Conservation (phyloP, 92 coral and sea anemone genomes). For the Porites rus region DNA sequence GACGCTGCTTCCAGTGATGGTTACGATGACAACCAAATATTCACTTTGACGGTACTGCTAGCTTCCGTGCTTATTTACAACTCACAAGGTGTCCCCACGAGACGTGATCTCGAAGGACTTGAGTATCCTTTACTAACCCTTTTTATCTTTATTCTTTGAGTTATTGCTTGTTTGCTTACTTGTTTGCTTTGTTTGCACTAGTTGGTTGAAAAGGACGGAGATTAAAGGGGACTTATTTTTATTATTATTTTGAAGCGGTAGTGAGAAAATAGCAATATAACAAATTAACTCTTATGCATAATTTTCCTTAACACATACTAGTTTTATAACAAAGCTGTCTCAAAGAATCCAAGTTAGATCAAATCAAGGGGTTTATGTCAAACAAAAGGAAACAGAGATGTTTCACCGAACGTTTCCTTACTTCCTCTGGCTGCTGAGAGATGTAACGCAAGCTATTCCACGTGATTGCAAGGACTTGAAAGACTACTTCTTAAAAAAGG, state of each 20-base stretch:
- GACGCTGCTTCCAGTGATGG: constrained; percentile 41
- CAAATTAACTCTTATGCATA: too few species aligned
- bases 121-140: constrained; percentile 48
- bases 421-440: constrained; percentile 32
- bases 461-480: constrained; percentile 13
- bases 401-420: constrained; percentile 23
- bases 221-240: too few species aligned
- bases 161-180: too few species aligned
- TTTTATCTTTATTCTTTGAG: too few species aligned
- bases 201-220: too few species aligned
- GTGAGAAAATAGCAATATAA: too few species aligned
- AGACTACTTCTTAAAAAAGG: constrained; percentile 33
- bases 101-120: constrained; percentile 44
- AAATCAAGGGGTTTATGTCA: not conserved
- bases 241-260: too few species aligned
- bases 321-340: constrained; percentile 15
- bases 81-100: constrained; percentile 63
- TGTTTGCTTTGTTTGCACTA: too few species aligned
- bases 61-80: constrained; percentile 76
- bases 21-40: constrained; percentile 62
- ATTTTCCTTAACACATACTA: not conserved
- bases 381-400: not conserved
- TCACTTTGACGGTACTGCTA: constrained; percentile 71
- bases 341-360: constrained; percentile 33
- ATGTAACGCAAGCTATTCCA: constrained; percentile 3